phyloP scores from a whole-genome alignment of 2,113 vertebrate species.

The Gadus chalcogrammus region DNA sequence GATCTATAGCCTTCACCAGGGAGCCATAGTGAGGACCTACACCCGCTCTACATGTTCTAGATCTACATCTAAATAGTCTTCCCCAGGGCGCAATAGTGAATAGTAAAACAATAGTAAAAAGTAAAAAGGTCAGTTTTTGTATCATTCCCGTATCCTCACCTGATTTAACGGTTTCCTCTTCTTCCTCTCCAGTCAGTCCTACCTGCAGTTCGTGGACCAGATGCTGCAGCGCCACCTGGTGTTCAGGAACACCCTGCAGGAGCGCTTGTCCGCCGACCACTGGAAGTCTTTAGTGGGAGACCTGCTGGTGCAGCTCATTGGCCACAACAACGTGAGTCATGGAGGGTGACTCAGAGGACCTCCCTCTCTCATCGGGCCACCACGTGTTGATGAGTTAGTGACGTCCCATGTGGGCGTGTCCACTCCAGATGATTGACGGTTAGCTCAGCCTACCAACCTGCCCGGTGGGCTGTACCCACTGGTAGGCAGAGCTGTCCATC shows the following conservation, averaged over 20 bases:
- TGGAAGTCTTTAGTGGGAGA: conserved; percentile 72
- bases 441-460: background rate
- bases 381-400: background rate
- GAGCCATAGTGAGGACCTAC: no score
- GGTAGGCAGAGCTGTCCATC: no score
- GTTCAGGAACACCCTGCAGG: conserved; percentile 75
- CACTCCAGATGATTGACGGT: background rate
- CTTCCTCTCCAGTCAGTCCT: conserved; percentile 54
- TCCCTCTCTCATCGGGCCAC: no score
- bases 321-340: conserved; percentile 63
- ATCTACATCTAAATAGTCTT: no score
- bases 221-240: conserved; percentile 70
- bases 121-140: no score
- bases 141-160: no score
- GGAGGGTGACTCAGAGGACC: background rate
- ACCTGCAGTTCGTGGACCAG: conserved; percentile 63
- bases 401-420: no score
- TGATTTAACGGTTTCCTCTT: background rate
- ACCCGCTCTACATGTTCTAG: no score
- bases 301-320: conserved; percentile 70
- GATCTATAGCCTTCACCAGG: background rate
- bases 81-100: no score
- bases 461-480: no score
- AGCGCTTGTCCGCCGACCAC: conserved; percentile 59
- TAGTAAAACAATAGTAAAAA: no score